Evolutionary conservation across 2,113 vertebrate species (phyloP), one percentile per base, ranked within the genome.

Genomic region (Noctilio leporinus): DNA sequence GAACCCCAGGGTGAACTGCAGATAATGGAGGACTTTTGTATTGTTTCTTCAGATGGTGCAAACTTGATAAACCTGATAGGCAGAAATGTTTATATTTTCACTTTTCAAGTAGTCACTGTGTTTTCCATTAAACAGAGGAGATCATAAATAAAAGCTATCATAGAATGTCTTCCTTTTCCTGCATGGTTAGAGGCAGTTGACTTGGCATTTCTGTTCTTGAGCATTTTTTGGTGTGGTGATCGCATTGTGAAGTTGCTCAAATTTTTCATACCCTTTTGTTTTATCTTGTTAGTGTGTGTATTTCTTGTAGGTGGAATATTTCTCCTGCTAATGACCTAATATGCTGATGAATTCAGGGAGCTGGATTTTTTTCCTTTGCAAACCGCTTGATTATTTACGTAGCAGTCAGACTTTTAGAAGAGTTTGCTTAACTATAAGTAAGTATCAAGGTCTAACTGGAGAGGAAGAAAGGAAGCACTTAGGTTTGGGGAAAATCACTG

Each of bases 301-400:
- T 94, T 93, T 88, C 59, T 62, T 51, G 17, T 30, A 76, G 40
- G 35, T 80, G 38, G 28, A 65, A 15, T 78, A 40, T 22, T 45
- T 49, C 20, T 95, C 51, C 51, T 87, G 45, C 49, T 72, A 53
- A 43, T 73, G 19, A 55, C 35, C 78, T 73, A 43, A 70, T 69
- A 47, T 69, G 7, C 49, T 55, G 28, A 16, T 51, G 67, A 95
- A 64, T 59, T 62, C 55, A 69, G 33, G 75, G 47, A 49, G 28
- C 3, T 75, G 6, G 10, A 47, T 59, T 82, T 51, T 40, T 84
- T 94, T 89, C 47, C 51, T 89, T 89, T 89, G 45, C 40, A 93
- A 95, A 91, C 30, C 47, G 72, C 49, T 64, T 95, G 64, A 59
- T 92, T 67, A 86, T 83, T 95, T 86, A 43, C 19, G 51, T 70